A percentile compares a stretch with the other conserved stretches of the same genome.
These are phyloP conservation scores for Anthonomus grandis DNA, from an alignment of 1,140 invertebrate genomes.

Conservation along the genomic window DNA sequence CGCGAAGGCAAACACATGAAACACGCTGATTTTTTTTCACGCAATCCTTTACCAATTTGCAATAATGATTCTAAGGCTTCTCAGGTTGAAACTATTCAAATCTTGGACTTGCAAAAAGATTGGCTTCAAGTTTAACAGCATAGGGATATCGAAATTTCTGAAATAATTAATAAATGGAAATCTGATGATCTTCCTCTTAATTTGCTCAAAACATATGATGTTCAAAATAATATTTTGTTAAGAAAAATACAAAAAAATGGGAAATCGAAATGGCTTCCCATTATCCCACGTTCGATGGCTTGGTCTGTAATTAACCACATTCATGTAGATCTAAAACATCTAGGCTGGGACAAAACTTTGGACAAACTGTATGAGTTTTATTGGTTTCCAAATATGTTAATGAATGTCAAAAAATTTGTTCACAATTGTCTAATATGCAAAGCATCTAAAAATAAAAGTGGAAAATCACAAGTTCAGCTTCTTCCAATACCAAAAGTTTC, in stretches of 20 bases:
- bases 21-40: neutral
- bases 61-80: neutral
- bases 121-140: neutral
- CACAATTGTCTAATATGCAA: conserved; percentile 35
- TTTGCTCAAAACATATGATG: neutral
- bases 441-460: too few relatives aligned
- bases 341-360: conserved; percentile 38
- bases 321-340: conserved; percentile 1
- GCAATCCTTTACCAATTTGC: neutral
- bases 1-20: neutral
- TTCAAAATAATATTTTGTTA: too few relatives aligned
- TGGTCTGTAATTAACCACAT: too few relatives aligned
- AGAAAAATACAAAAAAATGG: too few relatives aligned
- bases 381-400: too few relatives aligned
- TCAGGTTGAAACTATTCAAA: neutral
- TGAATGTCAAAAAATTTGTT: conserved; percentile 35
- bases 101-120: too few relatives aligned
- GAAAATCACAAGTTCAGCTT: neutral
- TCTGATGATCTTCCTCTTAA: neutral
- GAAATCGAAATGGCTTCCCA: too few relatives aligned
- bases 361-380: conserved; percentile 39
- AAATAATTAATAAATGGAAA: neutral
- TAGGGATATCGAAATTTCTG: neutral
- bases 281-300: too few relatives aligned
- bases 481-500: conserved; percentile 15